Percentiles rank a stretch among this genome's conserved stretches.
phyloP scores from a whole-genome alignment of 2,113 vertebrate genomes.

The Istiophorus platypterus region DNA sequence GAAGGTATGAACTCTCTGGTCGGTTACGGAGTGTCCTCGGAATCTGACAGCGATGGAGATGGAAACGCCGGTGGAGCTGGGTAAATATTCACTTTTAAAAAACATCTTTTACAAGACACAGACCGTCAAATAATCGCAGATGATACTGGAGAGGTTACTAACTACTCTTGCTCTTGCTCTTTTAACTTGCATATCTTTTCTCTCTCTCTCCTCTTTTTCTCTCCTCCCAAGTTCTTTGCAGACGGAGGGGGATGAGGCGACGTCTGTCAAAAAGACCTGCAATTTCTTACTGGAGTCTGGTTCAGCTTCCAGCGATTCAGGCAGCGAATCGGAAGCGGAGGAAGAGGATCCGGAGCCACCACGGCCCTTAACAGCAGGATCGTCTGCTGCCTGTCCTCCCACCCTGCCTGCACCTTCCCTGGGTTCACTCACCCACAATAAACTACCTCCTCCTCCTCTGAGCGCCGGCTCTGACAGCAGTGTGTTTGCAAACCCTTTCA shows the following conservation, averaged over 20 bases:
- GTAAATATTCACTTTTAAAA: slow-evolving; percentile 32
- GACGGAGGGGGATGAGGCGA: neutral
- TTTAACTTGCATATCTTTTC: neutral
- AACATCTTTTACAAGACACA: neutral
- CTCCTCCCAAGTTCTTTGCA: slow-evolving; percentile 32
- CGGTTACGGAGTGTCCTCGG: slow-evolving; percentile 83
- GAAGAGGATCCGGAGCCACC: slow-evolving; percentile 16
- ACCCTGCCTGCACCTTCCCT: neutral
- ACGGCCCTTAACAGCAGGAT: neutral
- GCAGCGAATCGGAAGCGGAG: slow-evolving; percentile 56
- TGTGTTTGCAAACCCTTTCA: slow-evolving; percentile 87
- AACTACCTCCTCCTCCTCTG: slow-evolving; percentile 80
- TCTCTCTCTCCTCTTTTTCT: neutral
- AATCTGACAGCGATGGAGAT: slow-evolving; percentile 80
- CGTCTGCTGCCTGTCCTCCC: neutral
- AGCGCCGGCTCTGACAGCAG: slow-evolving; percentile 70
- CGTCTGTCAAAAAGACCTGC: slow-evolving; percentile 47
- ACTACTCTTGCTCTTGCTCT: neutral
- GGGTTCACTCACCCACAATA: slow-evolving; percentile 37
- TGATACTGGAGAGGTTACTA: fast-evolving
- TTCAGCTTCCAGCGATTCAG: slow-evolving; percentile 80
- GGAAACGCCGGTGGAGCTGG: slow-evolving; percentile 19
- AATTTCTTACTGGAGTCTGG: slow-evolving; percentile 83
- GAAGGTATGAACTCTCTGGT: slow-evolving; percentile 79
- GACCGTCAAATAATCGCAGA: neutral